Conservation (phyloP, 2,797 vertebrate species). For the Crenuchus spilurus region DNA sequence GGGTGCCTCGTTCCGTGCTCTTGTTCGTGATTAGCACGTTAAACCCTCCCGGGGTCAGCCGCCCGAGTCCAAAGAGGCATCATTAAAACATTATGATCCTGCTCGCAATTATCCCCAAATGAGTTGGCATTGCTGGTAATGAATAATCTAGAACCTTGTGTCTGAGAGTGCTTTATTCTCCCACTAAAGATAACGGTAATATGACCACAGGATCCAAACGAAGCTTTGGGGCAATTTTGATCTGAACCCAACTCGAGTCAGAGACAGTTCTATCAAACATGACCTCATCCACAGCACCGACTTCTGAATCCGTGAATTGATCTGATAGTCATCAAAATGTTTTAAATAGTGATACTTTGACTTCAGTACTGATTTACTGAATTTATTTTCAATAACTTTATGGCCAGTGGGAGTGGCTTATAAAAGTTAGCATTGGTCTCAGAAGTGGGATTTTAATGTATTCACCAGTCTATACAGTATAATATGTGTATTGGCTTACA, state of each 20-base stretch:
- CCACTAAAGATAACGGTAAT: slow-evolving; percentile 11
- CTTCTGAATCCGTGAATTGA: neutral
- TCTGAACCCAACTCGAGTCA: neutral
- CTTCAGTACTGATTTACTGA: too few relatives aligned
- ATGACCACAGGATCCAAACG: neutral
- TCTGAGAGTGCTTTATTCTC: slow-evolving; percentile 26
- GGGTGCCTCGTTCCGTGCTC: slow-evolving; percentile 34
- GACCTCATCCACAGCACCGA: neutral
- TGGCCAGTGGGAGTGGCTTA: too few relatives aligned
- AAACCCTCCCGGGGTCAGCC: slow-evolving; percentile 57
- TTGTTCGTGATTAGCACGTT: slow-evolving; percentile 47
- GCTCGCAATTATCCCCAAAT: slow-evolving; percentile 64
- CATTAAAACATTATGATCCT: slow-evolving; percentile 73
- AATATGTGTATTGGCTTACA: too few relatives aligned
- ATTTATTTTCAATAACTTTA: too few relatives aligned
- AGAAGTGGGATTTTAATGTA: too few relatives aligned
- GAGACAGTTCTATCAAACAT: neutral
- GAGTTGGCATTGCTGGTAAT: slow-evolving; percentile 50
- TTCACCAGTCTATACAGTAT: too few relatives aligned
- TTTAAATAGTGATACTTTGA: too few relatives aligned
- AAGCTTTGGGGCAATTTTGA: neutral
- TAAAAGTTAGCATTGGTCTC: too few relatives aligned
- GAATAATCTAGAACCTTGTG: slow-evolving; percentile 29
- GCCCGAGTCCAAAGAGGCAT: slow-evolving; percentile 64
- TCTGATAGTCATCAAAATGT: too few relatives aligned